Base-by-base conservation (phyloP, 2,113 vertebrate genomes). In the Symphodus melops region DNA sequence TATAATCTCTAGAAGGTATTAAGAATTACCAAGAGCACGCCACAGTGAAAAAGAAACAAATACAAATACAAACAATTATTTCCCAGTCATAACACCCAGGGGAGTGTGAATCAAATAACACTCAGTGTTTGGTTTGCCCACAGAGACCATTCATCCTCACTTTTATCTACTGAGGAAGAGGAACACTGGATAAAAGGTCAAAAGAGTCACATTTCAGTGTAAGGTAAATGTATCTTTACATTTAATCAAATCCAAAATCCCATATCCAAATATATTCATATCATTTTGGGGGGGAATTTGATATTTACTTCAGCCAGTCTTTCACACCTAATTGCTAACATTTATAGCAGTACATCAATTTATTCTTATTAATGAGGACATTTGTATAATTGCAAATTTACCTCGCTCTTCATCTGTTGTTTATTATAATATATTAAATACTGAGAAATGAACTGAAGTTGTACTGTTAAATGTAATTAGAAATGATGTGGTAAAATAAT, bases 1-100 rank as follows among this genome's bases (percentile, higher is more conserved):
- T 90, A 92, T 92, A 93, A 92, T 93, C 93, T 92, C 90, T 91
- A 79, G 91, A 92, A 92, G 87, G 89, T 92, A 92, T 91, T 92
- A 93, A 91, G 90, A 89, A 90, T 88, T 90, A 91, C 91, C 91
- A 89, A 88, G 89, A 88, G 87, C 88, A 84, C 86, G 81, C 67
- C 86, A 87, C 86, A 91, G 90, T 82, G 75, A 72, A 82, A 86
- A 85, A 88, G 83, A 91, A 88, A 91, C 88, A 90, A 91, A 92
- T 84, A 91, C 78, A 90, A 92, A 93, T 91, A 92, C 87, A 75
- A 81, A 90, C 88, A 92, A 92, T 92, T 88, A 92, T 89, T 91
- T 91, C 84, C 83, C 82, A 82, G 88, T 91, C 86, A 89, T 83
- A 82, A 91, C 85, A 88, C 91, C 88, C 90, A 75, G 66, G 90